phyloP scores from a whole-genome alignment of 1,140 invertebrate genomes.

The Drosophila quadrilineata region DNA sequence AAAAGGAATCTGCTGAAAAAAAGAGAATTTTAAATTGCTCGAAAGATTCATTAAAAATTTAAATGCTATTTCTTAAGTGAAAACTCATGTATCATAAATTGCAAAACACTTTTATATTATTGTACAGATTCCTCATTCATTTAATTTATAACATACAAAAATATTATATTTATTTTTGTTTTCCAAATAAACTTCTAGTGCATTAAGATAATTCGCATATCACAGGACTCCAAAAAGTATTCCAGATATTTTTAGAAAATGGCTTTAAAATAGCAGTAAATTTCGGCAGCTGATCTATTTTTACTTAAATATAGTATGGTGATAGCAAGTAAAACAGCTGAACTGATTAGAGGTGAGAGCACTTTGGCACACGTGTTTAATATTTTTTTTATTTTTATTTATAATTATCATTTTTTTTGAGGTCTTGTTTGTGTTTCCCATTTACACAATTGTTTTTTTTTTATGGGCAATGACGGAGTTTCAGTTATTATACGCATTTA shows the following conservation, averaged over 20 bases:
- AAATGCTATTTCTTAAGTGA: slow-evolving; percentile 4
- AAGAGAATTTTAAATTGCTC: slow-evolving; percentile 8
- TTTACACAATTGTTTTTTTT: slow-evolving; percentile 35
- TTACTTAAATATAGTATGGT: too few relatives aligned
- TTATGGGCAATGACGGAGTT: neutral
- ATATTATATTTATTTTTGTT: neutral
- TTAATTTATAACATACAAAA: neutral
- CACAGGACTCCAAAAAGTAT: neutral
- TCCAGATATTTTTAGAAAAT: neutral
- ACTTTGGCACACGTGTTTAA: too few relatives aligned
- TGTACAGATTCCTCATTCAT: neutral
- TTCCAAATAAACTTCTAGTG: neutral
- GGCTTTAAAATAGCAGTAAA: too few relatives aligned
- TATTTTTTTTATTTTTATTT: too few relatives aligned
- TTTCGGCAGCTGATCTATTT: neutral
- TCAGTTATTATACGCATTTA: neutral
- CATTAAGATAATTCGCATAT: too few relatives aligned
- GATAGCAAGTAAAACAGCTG: too few relatives aligned
- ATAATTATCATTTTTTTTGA: neutral
- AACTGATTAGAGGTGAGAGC: too few relatives aligned
- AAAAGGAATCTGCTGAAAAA: neutral
- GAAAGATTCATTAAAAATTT: slow-evolving; percentile 7
- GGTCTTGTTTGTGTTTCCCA: neutral
- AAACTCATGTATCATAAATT: slow-evolving; percentile 9
- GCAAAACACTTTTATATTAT: neutral